Conservation (phyloP, 2,888 invertebrate species). For the Ephialtes manifestator region DNA sequence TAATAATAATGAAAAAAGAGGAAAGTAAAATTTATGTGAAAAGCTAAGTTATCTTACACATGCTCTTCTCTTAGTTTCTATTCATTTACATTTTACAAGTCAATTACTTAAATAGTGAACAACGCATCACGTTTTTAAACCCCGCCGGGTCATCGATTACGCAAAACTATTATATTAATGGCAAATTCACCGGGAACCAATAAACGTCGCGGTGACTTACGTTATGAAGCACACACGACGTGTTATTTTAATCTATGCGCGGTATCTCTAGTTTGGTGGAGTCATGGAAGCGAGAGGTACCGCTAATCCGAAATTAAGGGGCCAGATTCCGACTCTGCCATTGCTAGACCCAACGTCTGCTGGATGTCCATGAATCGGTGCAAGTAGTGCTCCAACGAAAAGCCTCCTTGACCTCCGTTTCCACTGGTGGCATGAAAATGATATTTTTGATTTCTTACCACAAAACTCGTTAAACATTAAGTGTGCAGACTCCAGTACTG, state of each 20-base stretch:
- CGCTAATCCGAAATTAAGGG: slow-evolving; percentile 71
- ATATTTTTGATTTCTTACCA: background rate
- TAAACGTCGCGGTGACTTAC: slow-evolving; percentile 13
- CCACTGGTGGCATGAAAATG: slow-evolving; percentile 61
- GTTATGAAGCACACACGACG: slow-evolving; percentile 40
- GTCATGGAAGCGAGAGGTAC: slow-evolving; percentile 60
- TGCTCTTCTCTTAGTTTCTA: slow-evolving; percentile 27
- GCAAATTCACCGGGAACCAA: slow-evolving; percentile 72
- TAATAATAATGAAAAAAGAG: too few relatives aligned
- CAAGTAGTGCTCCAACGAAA: slow-evolving; percentile 75
- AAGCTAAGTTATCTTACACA: slow-evolving; percentile 62
- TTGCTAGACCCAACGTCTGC: slow-evolving; percentile 76
- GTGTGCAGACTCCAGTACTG: background rate
- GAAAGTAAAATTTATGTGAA: slow-evolving; percentile 39
- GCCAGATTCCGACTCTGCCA: slow-evolving; percentile 72
- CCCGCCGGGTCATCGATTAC: background rate
- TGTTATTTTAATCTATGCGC: slow-evolving; percentile 38
- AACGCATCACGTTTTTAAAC: slow-evolving; percentile 35
- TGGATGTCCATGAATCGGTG: slow-evolving; percentile 77
- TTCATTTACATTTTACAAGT: slow-evolving; percentile 59
- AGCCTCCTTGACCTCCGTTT: slow-evolving; percentile 62
- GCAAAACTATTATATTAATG: slow-evolving; percentile 64
- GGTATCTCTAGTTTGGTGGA: slow-evolving; percentile 50
- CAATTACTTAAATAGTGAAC: slow-evolving; percentile 36
- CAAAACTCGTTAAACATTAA: background rate